These are phyloP conservation scores for Rhegmatorhina hoffmannsi DNA, from an alignment of 2,113 vertebrate genomes.

Conservation along the genomic window DNA sequence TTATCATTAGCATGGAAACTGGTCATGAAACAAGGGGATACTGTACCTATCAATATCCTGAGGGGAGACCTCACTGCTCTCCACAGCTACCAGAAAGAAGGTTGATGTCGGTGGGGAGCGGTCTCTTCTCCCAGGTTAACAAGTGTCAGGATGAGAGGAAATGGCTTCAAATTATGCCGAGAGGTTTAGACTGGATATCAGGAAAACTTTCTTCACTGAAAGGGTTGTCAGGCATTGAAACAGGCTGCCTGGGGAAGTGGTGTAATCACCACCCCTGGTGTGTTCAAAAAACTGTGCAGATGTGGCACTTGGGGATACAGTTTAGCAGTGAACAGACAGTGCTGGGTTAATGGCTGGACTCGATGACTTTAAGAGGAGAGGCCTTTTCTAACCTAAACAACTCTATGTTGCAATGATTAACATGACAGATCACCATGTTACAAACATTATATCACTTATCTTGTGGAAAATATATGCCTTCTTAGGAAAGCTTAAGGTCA, in stretches of 20 bases:
- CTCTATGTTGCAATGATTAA: not conserved
- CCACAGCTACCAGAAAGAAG: not conserved
- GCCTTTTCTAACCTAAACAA: not conserved
- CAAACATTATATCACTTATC: not conserved
- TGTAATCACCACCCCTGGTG: not conserved
- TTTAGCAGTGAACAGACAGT: not conserved
- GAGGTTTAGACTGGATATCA: not conserved
- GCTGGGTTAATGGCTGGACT: not conserved
- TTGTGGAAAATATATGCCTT: not conserved
- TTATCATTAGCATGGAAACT: not conserved
- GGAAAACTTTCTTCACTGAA: not conserved
- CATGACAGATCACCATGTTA: not conserved
- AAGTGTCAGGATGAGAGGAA: not conserved
- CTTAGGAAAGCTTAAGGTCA: not conserved
- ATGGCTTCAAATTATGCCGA: not conserved
- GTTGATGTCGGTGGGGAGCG: not conserved
- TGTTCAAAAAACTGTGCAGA: too few species aligned
- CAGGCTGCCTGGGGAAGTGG: not conserved
- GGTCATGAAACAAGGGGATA: not conserved
- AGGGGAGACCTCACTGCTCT: not conserved
- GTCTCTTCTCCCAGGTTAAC: not conserved
- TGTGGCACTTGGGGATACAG: not conserved
- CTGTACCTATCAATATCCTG: not conserved
- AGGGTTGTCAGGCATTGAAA: not conserved
- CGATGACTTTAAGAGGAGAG: not conserved